A percentile compares a stretch with the other conserved stretches of the same genome.
Conservation (phyloP, 2,113 vertebrate species). For the Rhizomys pruinosus region DNA sequence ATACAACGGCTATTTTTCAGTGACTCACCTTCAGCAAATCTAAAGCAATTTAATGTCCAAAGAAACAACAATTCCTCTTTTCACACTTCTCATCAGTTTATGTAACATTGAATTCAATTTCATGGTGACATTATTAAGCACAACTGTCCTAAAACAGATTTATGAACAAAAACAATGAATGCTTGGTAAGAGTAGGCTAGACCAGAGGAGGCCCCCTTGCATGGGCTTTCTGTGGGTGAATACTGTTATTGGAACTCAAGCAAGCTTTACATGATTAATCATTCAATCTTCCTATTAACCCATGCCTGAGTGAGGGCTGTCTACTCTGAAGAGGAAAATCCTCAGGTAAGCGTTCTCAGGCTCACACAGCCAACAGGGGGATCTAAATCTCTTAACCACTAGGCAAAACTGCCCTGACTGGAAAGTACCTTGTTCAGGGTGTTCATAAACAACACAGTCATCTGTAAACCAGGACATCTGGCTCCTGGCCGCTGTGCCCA, state of each 20-base stretch:
- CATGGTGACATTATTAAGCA: conserved; percentile 63
- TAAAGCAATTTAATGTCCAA: conserved; percentile 70
- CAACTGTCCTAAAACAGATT: conserved; percentile 58
- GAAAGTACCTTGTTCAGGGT: background rate
- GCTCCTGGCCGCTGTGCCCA: background rate
- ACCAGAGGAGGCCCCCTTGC: background rate
- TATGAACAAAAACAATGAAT: conserved; percentile 63
- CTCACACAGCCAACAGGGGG: background rate
- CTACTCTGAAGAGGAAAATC: background rate
- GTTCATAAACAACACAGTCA: background rate
- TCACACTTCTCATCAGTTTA: conserved; percentile 56
- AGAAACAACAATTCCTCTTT: conserved; percentile 62
- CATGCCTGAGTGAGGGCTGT: background rate
- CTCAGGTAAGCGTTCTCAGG: background rate
- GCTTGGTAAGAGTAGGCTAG: background rate
- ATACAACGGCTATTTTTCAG: conserved; percentile 47
- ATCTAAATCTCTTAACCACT: background rate
- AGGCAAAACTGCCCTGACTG: background rate
- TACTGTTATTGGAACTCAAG: background rate
- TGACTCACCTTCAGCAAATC: conserved; percentile 44
- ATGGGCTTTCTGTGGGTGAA: background rate
- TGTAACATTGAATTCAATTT: conserved; percentile 69
- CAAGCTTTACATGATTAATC: background rate
- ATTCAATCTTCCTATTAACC: background rate
- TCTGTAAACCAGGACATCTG: background rate